phyloP scores from a whole-genome alignment of 1,140 invertebrate species.

The Bradynema listronoti region DNA sequence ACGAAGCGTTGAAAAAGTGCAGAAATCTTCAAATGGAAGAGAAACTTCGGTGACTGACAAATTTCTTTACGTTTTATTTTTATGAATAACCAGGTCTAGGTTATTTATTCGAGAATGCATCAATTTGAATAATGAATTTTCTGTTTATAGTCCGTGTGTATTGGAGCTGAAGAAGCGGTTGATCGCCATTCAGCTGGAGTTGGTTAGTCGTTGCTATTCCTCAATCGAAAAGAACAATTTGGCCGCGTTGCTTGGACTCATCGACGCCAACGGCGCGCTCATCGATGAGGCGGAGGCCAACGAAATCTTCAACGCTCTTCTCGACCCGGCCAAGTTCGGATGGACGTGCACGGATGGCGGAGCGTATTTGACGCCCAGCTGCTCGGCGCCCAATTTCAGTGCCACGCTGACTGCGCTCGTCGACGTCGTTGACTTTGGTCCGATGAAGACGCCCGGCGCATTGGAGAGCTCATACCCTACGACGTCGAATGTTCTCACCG shows the following conservation, averaged over 20 bases:
- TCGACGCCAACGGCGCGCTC: neutral
- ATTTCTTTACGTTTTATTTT: neutral
- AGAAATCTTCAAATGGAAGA: neutral
- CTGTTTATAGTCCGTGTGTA: conserved; percentile 9
- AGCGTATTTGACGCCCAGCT: neutral
- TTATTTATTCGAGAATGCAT: neutral
- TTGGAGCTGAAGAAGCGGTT: neutral
- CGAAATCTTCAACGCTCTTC: neutral
- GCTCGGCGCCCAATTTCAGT: neutral
- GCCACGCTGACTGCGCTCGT: neutral
- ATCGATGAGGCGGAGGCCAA: neutral
- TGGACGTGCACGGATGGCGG: neutral
- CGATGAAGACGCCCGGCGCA: no score
- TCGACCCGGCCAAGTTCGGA: conserved; percentile 2
- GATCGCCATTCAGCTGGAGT: conserved; percentile 9
- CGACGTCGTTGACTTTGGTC: no score
- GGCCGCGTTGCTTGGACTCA: neutral
- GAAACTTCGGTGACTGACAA: neutral
- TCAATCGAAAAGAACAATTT: conserved; percentile 7
- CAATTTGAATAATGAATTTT: neutral
- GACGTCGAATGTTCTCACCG: no score
- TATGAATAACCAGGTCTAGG: neutral
- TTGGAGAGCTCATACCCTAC: no score
- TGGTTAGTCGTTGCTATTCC: conserved; percentile 1
- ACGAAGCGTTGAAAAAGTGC: conserved; percentile 1